These are phyloP conservation scores for Scaptomyza pallida DNA, from an alignment of 1,140 invertebrate species.

Conservation along the genomic window DNA sequence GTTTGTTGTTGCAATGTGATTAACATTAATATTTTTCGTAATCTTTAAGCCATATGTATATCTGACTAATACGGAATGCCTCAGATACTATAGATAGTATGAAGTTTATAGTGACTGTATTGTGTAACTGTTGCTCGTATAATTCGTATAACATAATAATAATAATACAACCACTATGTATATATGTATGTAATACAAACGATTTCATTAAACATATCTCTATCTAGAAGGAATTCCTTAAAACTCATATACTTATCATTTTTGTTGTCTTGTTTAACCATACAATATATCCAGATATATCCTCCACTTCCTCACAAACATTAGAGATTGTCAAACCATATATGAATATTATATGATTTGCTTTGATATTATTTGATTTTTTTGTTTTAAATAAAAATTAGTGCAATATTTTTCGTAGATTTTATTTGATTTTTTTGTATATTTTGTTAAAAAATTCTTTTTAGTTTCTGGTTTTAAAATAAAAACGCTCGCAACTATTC, in stretches of 20 bases:
- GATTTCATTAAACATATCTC: slow-evolving; percentile 31
- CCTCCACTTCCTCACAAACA: slow-evolving; percentile 5
- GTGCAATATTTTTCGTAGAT: slow-evolving; percentile 4
- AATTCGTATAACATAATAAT: slow-evolving; percentile 14
- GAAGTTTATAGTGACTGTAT: slow-evolving; percentile 5
- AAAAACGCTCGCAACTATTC: slow-evolving; percentile 16
- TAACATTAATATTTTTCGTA: slow-evolving; percentile 1
- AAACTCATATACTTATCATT: background rate
- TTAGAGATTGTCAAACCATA: slow-evolving; percentile 16
- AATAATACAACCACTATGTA: slow-evolving; percentile 36
- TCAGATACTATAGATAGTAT: background rate
- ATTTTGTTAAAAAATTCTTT: background rate
- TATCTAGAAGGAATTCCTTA: slow-evolving; percentile 15
- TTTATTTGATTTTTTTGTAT: background rate
- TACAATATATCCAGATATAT: too few relatives aligned
- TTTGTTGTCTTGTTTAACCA: slow-evolving; percentile 1
- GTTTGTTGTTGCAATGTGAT: slow-evolving; percentile 4
- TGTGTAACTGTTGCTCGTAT: slow-evolving; percentile 35
- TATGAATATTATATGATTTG: slow-evolving; percentile 25
- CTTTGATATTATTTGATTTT: background rate
- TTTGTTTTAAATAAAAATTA: background rate
- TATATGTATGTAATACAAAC: slow-evolving; percentile 44
- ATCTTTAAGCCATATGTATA: slow-evolving; percentile 12
- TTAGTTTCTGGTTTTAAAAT: background rate
- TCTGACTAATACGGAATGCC: slow-evolving; percentile 13